These are phyloP conservation scores for Argyrosomus japonicus DNA, from an alignment of 2,113 vertebrate species.

Conservation along the genomic window DNA sequence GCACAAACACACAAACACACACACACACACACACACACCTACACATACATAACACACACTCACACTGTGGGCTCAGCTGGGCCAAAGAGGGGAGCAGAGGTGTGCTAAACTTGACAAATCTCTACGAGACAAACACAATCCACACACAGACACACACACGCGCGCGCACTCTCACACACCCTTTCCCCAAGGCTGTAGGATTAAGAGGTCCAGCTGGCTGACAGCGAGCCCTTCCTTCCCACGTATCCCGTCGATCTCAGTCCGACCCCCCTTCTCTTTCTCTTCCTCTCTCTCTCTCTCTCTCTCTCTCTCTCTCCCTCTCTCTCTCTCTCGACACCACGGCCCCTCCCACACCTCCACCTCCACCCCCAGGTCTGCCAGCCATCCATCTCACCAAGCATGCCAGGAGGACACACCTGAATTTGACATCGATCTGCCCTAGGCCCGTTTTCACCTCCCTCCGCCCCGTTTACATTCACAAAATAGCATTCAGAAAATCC, in stretches of 20 bases:
- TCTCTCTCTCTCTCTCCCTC: not conserved
- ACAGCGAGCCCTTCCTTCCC: conserved; percentile 87
- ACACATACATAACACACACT: conserved; percentile 36
- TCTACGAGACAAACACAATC: conserved; percentile 73
- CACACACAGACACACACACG: conserved; percentile 54
- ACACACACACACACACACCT: conserved; percentile 49
- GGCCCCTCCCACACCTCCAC: conserved; percentile 68
- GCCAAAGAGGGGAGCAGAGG: conserved; percentile 78
- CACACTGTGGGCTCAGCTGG: conserved; percentile 80
- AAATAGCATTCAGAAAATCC: conserved; percentile 5
- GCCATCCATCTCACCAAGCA: conserved; percentile 64
- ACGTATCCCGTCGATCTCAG: conserved; percentile 80
- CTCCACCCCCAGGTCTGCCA: conserved; percentile 66
- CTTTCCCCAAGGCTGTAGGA: conserved; percentile 86
- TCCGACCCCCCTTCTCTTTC: conserved; percentile 17
- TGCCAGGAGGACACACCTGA: conserved; percentile 80
- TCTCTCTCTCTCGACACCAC: not conserved
- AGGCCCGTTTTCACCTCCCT: conserved; percentile 36
- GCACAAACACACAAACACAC: conserved; percentile 49
- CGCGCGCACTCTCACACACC: conserved; percentile 69
- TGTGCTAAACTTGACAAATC: conserved; percentile 83
- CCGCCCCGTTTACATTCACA: conserved; percentile 25
- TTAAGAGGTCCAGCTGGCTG: conserved; percentile 89
- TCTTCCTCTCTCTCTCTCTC: not conserved
- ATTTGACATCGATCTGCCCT: conserved; percentile 69